These are phyloP conservation scores for Trachelus tabidus DNA, from an alignment of 2,888 invertebrate genomes.

Conservation along the genomic window DNA sequence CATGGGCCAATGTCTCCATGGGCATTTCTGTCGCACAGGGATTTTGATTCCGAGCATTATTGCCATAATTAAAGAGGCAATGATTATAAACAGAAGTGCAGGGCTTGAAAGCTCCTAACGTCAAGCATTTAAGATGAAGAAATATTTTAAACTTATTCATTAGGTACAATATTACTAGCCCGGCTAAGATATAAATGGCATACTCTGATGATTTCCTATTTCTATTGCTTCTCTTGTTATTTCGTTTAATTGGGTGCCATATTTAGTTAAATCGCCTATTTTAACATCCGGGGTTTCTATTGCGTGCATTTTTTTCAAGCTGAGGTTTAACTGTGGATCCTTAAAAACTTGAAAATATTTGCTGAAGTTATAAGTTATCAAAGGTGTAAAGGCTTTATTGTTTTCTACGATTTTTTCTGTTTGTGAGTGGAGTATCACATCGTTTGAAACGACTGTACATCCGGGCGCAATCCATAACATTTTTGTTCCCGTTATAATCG, in stretches of 20 bases:
- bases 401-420: background rate
- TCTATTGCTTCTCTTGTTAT: conserved; percentile 14
- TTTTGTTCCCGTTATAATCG: background rate
- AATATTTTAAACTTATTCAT: conserved; percentile 15
- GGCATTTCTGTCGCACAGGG: too few species aligned
- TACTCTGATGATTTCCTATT: conserved; percentile 18
- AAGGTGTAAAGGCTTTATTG: conserved; percentile 4
- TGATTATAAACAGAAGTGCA: too few species aligned
- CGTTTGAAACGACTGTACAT: conserved; percentile 8
- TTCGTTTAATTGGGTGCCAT: conserved; percentile 15
- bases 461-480: conserved; percentile 3
- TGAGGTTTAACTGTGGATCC: conserved; percentile 7
- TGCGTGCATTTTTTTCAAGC: conserved; percentile 16
- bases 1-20: too few species aligned
- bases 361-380: conserved; percentile 11
- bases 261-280: conserved; percentile 16
- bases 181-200: conserved; percentile 3
- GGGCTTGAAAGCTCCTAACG: too few species aligned
- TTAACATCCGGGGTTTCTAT: conserved; percentile 17
- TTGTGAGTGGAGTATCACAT: conserved; percentile 9
- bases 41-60: too few species aligned
- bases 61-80: too few species aligned
- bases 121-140: too few species aligned
- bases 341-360: conserved; percentile 14
- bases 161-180: conserved; percentile 9